These are phyloP conservation scores for Pelusios castaneus DNA, from an alignment of 2,113 vertebrate species.

Conservation along the genomic window DNA sequence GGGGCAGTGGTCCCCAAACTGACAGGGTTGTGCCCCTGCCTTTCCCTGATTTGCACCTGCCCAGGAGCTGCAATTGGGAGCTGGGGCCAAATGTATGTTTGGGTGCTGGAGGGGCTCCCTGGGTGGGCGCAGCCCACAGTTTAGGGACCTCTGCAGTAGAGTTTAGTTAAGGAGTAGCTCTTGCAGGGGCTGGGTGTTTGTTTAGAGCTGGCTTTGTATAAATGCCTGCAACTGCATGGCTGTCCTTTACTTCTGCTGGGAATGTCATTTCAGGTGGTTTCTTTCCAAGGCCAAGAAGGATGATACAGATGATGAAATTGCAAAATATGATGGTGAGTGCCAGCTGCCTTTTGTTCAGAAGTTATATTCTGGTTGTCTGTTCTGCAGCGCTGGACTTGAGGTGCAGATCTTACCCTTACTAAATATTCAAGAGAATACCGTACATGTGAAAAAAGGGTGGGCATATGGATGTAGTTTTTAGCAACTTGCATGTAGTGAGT, in stretches of 20 bases:
- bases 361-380: neutral
- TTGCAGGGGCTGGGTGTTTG: neutral
- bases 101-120: too few relatives aligned
- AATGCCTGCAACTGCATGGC: neutral
- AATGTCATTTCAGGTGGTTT: conserved; percentile 86
- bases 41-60: too few relatives aligned
- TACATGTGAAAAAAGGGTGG: neutral
- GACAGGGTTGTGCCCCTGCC: too few relatives aligned
- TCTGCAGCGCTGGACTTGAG: neutral
- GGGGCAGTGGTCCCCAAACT: neutral
- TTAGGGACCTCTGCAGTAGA: neutral
- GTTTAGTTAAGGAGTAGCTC: neutral
- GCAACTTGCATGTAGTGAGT: neutral
- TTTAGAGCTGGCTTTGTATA: neutral
- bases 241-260: neutral
- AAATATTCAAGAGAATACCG: neutral
- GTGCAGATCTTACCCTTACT: neutral
- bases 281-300: conserved; percentile 97
- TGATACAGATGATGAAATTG: conserved; percentile 93
- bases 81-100: too few relatives aligned
- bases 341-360: neutral
- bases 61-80: too few relatives aligned
- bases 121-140: neutral
- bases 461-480: neutral
- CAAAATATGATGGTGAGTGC: conserved; percentile 94